These are phyloP conservation scores for Catostylus mosaicus DNA, from an alignment of 30 jellyfish, hydroid and myxozoan species.

Conservation along the genomic window DNA sequence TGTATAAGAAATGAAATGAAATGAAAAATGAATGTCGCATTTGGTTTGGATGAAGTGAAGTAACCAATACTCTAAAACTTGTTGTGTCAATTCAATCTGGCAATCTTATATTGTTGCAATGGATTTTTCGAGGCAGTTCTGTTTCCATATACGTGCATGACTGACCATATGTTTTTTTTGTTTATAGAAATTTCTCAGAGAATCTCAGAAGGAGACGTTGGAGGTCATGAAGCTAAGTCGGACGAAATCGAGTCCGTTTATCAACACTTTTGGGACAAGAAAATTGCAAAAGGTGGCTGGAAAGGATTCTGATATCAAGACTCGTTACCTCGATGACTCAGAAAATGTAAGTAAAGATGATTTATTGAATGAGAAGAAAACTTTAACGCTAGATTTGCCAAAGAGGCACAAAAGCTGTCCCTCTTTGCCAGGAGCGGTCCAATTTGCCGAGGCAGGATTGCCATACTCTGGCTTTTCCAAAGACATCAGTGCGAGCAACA, in stretches of 20 bases:
- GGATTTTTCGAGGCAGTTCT: not conserved
- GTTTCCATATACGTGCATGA: not conserved
- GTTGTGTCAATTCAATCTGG: no score
- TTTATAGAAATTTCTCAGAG: conserved; percentile 19
- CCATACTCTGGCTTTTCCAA: conserved; percentile 8
- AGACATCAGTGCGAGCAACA: conserved; percentile 30
- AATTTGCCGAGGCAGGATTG: conserved; percentile 1
- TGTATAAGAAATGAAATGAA: no score
- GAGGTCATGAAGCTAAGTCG: conserved; percentile 8
- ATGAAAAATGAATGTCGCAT: no score
- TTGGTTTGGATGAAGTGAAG: no score
- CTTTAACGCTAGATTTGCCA: not conserved
- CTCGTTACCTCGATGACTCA: not conserved
- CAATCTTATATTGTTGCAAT: no score
- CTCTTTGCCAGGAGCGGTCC: conserved; percentile 9
- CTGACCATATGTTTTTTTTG: not conserved
- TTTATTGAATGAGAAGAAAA: not conserved
- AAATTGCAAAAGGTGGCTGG: not conserved
- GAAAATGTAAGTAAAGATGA: not conserved
- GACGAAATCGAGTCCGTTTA: conserved; percentile 46
- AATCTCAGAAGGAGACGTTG: not conserved
- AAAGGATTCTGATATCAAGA: not conserved
- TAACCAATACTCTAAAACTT: no score
- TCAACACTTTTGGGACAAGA: not conserved
- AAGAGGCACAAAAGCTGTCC: conserved; percentile 65